phyloP scores from a whole-genome alignment of 2,113 vertebrate genomes.

The Aptenodytes forsteri region DNA sequence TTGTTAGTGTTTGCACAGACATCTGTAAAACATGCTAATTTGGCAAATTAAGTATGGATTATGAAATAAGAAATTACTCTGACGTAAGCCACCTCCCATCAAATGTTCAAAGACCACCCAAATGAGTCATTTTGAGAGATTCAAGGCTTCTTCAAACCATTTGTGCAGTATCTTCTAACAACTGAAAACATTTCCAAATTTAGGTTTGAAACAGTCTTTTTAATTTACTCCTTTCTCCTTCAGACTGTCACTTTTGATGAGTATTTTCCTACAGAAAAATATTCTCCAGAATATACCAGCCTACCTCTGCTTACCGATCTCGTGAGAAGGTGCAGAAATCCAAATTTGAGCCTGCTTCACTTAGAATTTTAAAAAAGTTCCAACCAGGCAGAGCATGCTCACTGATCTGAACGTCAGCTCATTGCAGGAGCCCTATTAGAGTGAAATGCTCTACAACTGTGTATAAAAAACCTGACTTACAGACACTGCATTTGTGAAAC shows the following conservation, averaged over 20 bases:
- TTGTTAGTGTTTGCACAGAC: background rate
- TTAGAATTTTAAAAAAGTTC: background rate
- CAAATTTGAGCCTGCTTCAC: background rate
- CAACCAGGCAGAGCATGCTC: background rate
- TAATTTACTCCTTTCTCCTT: constrained; percentile 2
- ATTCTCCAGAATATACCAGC: background rate
- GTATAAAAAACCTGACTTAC: background rate
- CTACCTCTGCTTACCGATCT: background rate
- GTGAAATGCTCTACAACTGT: background rate
- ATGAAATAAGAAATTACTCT: background rate
- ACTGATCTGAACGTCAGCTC: background rate
- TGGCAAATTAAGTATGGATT: background rate
- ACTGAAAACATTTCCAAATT: background rate
- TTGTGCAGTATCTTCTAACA: background rate
- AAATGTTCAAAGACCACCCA: background rate
- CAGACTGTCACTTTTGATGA: background rate
- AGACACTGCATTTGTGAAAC: background rate
- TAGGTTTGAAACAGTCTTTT: background rate
- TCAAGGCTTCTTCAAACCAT: background rate
- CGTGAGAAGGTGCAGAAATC: background rate
- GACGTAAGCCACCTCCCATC: background rate
- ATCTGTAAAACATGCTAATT: background rate
- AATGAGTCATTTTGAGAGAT: background rate
- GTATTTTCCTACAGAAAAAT: background rate
- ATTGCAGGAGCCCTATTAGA: background rate